Base-by-base conservation (phyloP, 2,113 vertebrate species). In the Cheirogaleus medius region DNA sequence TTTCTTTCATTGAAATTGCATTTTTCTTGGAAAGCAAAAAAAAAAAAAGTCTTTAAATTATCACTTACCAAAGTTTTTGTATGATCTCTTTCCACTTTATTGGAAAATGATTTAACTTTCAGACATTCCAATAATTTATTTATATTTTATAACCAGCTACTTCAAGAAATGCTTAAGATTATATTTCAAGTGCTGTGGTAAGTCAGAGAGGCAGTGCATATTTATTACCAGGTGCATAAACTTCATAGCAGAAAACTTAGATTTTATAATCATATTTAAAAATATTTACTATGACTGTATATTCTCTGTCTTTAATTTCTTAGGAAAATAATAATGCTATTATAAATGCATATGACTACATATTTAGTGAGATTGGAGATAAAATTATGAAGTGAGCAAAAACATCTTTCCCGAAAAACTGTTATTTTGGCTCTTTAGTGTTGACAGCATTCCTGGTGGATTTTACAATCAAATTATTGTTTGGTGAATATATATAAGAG, bases 81-180 rank as follows among this genome's bases (percentile, higher is more conserved):
- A 49, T n/a, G 68, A 83, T 37, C 21, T 27, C 34, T 74, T 90
- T 80, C 42, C 27, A 76, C 91, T 93, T 96, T 84, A 94, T 95
- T 56, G 47, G 68, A 90, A 97, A 96, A 87, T 95, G 49, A 69
- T 93, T 97, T 95, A 95, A 93, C 83, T 58, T 91, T 96, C 37
- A 97, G 76, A 93, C n/a, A 94, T 87, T 47, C 63, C 37, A 95
- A 96, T 93, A 83, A 97, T 97, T 81, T 86, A 92, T 92, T 82
- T 91, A 1, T 91, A 69, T 94, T 95, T 97, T 93, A 93, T 95
- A 83, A 95, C 44, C n/a, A 89, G 39, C 56, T 83, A 23, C 82
- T 94, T 89, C 54, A 32, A 95, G 91, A 89, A 91, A 69, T 69
- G 23, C 23, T 84, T 39, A 60, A 84, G 52, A 95, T 96, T 95